Base-by-base conservation (phyloP, 2,888 invertebrate species). In the Arge pagana region DNA sequence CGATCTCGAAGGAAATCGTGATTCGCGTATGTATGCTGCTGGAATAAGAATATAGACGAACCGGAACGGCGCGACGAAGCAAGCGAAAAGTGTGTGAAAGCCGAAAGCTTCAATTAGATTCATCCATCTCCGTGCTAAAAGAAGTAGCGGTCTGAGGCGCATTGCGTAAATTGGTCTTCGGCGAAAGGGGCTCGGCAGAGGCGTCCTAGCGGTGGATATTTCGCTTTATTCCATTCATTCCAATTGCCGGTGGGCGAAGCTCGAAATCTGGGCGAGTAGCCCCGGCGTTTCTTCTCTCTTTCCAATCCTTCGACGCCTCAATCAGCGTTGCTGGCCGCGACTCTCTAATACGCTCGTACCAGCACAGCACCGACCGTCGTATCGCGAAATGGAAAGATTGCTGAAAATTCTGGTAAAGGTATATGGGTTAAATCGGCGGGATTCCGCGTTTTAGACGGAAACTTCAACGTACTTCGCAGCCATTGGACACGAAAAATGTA, bases 41-140 rank as follows among this genome's bases (percentile, higher is more conserved):
- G 33, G 16, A 23, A 11, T 21, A 35, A 33, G 23, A 35, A 31
- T n/a, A 45, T 15, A 33, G 21, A 24, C 5, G 13, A 50, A 33
- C 30, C 50, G 15, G 23, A 21, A 30, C 31, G 10, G 18, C 60
- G 48, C 52, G 49, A 35, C 16, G 56, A 57, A 56, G 45, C 33
- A 45, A 16, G 35, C n/a, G 30, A 21, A 45, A 33, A 21, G 61
- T n/a, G 53, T 24, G 19, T 24, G 8, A 49, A 49, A 50, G 51
- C 54, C 55, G 42, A 53, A 56, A 33, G 52, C 52, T 55, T 50
- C 55, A 53, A 55, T 55, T 55, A 52, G 55, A 42, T 43, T 58
- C 53, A 53, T 60, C 56, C 50, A 35, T 48, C 37, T 37, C 33
- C 3, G 10, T 11, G 43, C 49, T 52, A 23, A 45, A 33, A 52